Evolutionary conservation across 2,797 vertebrate species (phyloP).

Genomic region (Aplochiton taeniatus): DNA sequence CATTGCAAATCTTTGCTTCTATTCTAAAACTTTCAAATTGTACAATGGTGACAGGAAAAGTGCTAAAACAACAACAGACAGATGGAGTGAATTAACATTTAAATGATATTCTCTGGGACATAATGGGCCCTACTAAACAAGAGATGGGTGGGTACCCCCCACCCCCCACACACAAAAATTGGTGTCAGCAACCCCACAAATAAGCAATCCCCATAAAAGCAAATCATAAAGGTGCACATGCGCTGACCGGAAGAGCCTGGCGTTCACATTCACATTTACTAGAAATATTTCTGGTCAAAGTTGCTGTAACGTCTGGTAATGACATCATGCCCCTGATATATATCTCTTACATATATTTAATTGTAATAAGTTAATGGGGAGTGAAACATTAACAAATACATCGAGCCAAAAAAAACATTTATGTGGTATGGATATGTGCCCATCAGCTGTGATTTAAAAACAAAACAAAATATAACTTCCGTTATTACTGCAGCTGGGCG

Average conservation of each 20-base stretch:
- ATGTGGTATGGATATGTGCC: not conserved
- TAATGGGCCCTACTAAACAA: not conserved
- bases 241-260: no score
- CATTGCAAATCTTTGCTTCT: not conserved
- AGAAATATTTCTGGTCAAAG: no score
- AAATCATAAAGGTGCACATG: no score
- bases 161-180: no score
- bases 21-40: not conserved
- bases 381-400: not conserved
- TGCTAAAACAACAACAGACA: conserved; percentile 18
- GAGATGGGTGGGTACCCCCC: not conserved
- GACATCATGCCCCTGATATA: no score
- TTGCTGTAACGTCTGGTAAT: no score
- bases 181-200: no score
- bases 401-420: not conserved
- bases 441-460: conserved; percentile 19
- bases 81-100: conserved; percentile 7
- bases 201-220: no score
- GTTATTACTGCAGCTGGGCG: conserved; percentile 28
- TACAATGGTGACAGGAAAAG: conserved; percentile 10
- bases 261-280: no score
- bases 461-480: conserved; percentile 29
- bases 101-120: not conserved
- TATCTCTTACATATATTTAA: no score
- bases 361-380: no score